phyloP scores from a whole-genome alignment of 2,797 vertebrate genomes.

The Pelochelys cantorii region DNA sequence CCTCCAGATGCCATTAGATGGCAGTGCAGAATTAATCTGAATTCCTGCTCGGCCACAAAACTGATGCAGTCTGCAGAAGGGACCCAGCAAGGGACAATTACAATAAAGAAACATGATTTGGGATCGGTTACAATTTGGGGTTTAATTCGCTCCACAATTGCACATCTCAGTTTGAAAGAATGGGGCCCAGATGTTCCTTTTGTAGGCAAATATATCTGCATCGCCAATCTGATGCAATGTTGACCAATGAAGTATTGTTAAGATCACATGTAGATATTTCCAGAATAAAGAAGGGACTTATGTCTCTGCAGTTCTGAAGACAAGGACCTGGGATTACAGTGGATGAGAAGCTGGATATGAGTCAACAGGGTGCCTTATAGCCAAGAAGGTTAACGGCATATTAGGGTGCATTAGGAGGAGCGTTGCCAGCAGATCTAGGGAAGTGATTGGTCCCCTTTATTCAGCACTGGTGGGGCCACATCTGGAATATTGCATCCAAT shows the following conservation, averaged over 20 bases:
- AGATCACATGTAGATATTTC: background rate
- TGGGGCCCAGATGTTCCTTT: background rate
- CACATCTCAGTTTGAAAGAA: background rate
- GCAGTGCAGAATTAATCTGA: constrained; percentile 46
- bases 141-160: background rate
- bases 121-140: background rate
- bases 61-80: background rate
- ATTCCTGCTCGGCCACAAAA: constrained; percentile 1
- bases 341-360: too few species aligned
- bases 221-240: background rate
- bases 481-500: too few species aligned
- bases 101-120: background rate
- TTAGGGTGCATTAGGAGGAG: too few species aligned
- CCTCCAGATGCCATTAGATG: constrained; percentile 61
- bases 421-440: too few species aligned
- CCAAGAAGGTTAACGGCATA: too few species aligned
- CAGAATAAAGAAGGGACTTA: background rate
- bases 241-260: background rate
- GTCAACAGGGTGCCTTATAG: too few species aligned
- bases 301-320: background rate
- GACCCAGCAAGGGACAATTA: background rate
- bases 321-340: too few species aligned
- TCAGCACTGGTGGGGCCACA: too few species aligned
- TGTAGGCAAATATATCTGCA: background rate
- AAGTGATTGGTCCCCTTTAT: too few species aligned